Percentiles rank a stretch among this genome's conserved stretches.
Evolutionary conservation across 1,140 invertebrate species (phyloP).

Genomic region (Macrosteles quadrilineatus): DNA sequence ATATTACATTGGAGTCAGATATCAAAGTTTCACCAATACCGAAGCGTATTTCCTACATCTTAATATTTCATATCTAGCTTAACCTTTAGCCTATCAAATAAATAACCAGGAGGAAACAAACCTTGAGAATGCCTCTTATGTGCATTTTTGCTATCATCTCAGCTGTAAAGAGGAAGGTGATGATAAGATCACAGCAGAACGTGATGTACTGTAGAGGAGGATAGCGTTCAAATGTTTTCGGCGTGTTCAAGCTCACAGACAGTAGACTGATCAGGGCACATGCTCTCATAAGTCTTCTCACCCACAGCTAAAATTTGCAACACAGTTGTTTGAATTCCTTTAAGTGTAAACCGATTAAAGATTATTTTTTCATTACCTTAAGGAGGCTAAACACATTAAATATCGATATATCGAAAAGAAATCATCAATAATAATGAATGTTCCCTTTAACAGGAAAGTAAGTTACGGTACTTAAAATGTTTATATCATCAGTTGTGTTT

Average conservation of each 20-base stretch:
- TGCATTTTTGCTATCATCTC: constrained; percentile 99
- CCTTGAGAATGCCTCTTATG: constrained; percentile 88
- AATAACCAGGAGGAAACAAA: constrained; percentile 47
- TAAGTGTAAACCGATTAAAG: neutral
- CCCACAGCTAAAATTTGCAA: constrained; percentile 73
- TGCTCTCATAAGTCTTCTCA: constrained; percentile 82
- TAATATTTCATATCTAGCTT: too few species aligned
- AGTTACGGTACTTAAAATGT: too few species aligned
- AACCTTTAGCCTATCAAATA: too few species aligned
- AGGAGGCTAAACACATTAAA: too few species aligned
- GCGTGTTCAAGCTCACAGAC: constrained; percentile 94
- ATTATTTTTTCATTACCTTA: too few species aligned
- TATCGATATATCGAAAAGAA: too few species aligned
- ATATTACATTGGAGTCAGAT: too few species aligned
- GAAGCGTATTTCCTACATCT: too few species aligned
- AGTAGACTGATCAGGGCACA: constrained; percentile 90
- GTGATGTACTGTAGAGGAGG: constrained; percentile 84
- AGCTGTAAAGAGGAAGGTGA: constrained; percentile 91
- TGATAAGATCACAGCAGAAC: constrained; percentile 82
- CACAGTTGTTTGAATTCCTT: neutral
- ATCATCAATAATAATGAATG: too few species aligned
- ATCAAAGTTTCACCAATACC: too few species aligned
- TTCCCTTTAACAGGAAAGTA: too few species aligned
- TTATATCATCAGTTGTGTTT: too few species aligned
- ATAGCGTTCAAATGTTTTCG: constrained; percentile 88